Evolutionary conservation across 2,113 vertebrate species (phyloP).

Genomic region (Callithrix jacchus): DNA sequence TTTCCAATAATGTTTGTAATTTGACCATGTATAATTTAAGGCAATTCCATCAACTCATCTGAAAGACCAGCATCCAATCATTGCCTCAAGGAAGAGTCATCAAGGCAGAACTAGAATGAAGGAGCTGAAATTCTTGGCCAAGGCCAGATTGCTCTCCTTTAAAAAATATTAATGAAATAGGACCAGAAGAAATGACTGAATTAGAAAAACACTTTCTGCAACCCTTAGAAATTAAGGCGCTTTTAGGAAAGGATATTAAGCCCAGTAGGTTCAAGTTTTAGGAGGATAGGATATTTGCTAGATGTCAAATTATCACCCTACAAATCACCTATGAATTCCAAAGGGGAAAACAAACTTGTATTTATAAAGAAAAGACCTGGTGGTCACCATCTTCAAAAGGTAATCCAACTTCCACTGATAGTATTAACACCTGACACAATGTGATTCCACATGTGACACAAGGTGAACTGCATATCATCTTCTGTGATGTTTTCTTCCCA

Average conservation of each 20-base stretch:
- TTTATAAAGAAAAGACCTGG: not conserved
- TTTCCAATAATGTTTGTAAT: conserved; percentile 25
- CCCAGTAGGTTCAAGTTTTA: not conserved
- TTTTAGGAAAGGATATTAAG: not conserved
- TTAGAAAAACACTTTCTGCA: not conserved
- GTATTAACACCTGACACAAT: not conserved
- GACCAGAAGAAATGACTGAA: not conserved
- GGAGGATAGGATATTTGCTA: not conserved
- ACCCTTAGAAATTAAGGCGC: conserved; percentile 17
- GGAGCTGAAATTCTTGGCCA: not conserved
- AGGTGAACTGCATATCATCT: not conserved
- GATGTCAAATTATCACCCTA: not conserved
- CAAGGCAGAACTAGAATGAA: not conserved
- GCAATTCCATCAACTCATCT: not conserved
- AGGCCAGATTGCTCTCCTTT: not conserved
- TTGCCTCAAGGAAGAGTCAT: not conserved
- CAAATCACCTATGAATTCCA: not conserved
- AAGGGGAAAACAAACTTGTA: not conserved
- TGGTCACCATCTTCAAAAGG: not conserved
- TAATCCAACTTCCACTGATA: not conserved
- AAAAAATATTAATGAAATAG: not conserved
- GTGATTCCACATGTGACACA: not conserved
- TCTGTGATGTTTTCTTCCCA: not conserved
- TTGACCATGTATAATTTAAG: conserved; percentile 15
- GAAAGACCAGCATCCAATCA: not conserved